These are phyloP conservation scores for Monoplex corrugatus DNA, from an alignment of 2,888 invertebrate genomes.

Conservation along the genomic window DNA sequence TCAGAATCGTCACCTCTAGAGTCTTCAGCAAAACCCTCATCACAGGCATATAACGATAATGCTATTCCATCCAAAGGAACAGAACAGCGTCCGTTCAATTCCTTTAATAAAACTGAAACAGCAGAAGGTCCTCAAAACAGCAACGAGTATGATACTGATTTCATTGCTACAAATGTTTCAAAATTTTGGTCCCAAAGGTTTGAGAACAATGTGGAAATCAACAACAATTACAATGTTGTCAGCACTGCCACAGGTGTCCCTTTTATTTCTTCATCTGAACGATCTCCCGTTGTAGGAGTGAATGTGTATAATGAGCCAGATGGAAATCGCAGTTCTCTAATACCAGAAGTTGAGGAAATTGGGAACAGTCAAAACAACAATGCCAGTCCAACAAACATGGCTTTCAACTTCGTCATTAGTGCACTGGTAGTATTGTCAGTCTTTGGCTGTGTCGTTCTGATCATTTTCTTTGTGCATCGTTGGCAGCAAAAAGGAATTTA, in stretches of 20 bases:
- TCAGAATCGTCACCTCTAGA: too few species aligned
- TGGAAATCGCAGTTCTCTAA: neutral
- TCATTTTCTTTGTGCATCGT: constrained; percentile 4
- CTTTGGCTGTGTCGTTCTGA: constrained; percentile 27
- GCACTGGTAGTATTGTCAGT: constrained; percentile 25
- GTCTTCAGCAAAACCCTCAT: too few species aligned
- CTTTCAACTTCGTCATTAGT: constrained; percentile 45
- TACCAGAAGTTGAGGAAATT: neutral
- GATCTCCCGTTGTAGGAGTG: neutral
- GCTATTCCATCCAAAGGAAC: too few species aligned
- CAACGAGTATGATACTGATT: too few species aligned
- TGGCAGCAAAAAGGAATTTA: constrained; percentile 42
- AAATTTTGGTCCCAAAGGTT: too few species aligned
- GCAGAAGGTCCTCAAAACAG: too few species aligned
- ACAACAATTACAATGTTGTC: too few species aligned
- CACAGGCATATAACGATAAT: too few species aligned
- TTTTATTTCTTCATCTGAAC: neutral
- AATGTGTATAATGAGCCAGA: neutral
- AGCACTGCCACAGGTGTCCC: neutral
- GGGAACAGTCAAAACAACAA: neutral
- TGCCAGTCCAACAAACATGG: neutral
- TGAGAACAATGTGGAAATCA: too few species aligned
- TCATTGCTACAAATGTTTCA: too few species aligned
- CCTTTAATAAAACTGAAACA: too few species aligned
- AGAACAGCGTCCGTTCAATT: too few species aligned